phyloP scores from a whole-genome alignment of 2,113 vertebrate species.

The Zingel zingel region DNA sequence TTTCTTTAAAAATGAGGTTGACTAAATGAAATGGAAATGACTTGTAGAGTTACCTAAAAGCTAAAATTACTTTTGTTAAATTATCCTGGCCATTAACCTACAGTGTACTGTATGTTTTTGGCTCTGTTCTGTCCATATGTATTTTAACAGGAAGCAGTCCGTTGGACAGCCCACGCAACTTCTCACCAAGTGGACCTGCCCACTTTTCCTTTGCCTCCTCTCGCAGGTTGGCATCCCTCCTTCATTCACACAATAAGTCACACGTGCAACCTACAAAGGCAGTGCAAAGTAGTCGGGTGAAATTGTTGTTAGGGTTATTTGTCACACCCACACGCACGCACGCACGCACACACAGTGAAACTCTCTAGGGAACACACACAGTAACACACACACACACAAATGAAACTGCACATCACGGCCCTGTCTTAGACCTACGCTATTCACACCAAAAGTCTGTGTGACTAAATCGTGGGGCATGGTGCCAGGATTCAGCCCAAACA shows the following conservation, averaged over 20 bases:
- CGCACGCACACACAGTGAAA: constrained; percentile 3
- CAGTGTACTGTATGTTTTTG: neutral
- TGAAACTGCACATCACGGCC: neutral
- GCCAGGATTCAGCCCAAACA: constrained; percentile 31
- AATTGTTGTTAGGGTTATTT: constrained; percentile 50
- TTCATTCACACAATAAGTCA: constrained; percentile 43
- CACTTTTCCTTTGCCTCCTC: constrained; percentile 96
- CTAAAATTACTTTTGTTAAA: neutral
- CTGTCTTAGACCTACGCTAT: neutral
- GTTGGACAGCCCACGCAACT: constrained; percentile 94
- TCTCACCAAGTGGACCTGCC: constrained; percentile 92
- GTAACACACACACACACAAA: constrained; percentile 18
- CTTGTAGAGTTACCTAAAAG: neutral
- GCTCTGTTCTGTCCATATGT: constrained; percentile 41
- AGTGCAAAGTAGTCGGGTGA: constrained; percentile 18
- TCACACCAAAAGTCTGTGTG: neutral
- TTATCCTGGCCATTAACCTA: neutral
- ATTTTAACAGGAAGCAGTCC: constrained; percentile 90
- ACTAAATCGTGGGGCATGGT: neutral
- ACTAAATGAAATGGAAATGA: neutral
- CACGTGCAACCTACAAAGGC: constrained; percentile 4
- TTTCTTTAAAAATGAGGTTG: neutral
- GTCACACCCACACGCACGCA: constrained; percentile 13
- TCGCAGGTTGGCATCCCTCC: constrained; percentile 85
- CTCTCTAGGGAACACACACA: constrained; percentile 18